Evolutionary conservation across 1,140 invertebrate species (phyloP).

Genomic region (Agrilus planipennis): DNA sequence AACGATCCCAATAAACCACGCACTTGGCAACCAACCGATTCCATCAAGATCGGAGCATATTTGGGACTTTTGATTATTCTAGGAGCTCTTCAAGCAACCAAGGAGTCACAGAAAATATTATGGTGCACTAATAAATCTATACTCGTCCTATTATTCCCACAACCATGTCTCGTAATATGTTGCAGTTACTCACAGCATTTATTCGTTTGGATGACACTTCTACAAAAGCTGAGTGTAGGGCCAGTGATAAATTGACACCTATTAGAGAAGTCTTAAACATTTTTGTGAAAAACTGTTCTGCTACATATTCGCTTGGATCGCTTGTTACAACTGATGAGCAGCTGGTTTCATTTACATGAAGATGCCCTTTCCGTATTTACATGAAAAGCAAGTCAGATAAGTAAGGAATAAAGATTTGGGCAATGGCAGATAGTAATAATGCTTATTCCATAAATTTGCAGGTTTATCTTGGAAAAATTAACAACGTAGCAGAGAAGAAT

Average conservation of each 20-base stretch:
- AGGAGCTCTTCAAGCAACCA: neutral
- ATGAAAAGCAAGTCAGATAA: slow-evolving; percentile 36
- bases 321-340: slow-evolving; percentile 31
- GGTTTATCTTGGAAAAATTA: slow-evolving; percentile 12
- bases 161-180: neutral
- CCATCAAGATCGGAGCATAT: neutral
- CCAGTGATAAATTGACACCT: neutral
- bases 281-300: neutral
- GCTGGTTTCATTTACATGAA: slow-evolving; percentile 25
- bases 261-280: neutral
- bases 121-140: neutral
- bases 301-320: neutral
- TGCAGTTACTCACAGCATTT: neutral
- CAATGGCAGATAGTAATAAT: slow-evolving; percentile 9
- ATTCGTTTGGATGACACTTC: neutral
- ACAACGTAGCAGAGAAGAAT: slow-evolving; percentile 10
- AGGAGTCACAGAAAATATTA: neutral
- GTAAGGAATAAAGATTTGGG: slow-evolving; percentile 34
- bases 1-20: neutral
- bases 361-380: slow-evolving; percentile 29
- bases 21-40: neutral
- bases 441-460: slow-evolving; percentile 14
- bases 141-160: neutral
- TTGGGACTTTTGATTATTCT: neutral
- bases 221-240: neutral